These are phyloP conservation scores for Cerceris ruficornis DNA, from an alignment of 2,888 invertebrate genomes.

Conservation along the genomic window DNA sequence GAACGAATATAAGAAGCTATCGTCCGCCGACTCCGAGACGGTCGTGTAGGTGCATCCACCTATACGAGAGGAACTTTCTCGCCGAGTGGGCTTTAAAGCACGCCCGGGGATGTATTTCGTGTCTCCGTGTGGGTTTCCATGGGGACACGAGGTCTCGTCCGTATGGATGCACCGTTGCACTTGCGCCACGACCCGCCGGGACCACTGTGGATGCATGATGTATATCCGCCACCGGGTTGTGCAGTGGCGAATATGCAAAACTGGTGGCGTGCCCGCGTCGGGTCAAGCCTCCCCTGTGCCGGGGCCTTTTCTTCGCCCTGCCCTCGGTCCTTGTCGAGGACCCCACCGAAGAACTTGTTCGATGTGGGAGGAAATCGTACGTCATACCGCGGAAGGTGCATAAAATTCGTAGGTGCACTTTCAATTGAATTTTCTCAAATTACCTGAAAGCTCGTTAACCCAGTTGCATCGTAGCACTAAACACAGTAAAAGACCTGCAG, in stretches of 20 bases:
- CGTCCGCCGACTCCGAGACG: slow-evolving; percentile 42
- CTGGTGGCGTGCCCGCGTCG: slow-evolving; percentile 62
- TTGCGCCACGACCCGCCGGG: slow-evolving; percentile 66
- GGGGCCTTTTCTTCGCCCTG: slow-evolving; percentile 19
- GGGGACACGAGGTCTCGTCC: slow-evolving; percentile 29
- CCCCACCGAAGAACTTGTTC: slow-evolving; percentile 60
- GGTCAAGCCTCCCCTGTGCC: slow-evolving; percentile 69
- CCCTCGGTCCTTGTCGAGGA: slow-evolving; percentile 46
- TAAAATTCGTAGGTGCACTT: slow-evolving; percentile 23
- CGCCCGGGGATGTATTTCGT: slow-evolving; percentile 12
- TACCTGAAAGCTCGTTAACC: too few species aligned
- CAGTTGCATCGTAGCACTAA: too few species aligned
- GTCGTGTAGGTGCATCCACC: slow-evolving; percentile 30
- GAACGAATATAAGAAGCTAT: slow-evolving; percentile 57
- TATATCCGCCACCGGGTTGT: slow-evolving; percentile 77
- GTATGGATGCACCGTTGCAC: slow-evolving; percentile 63
- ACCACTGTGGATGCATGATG: slow-evolving; percentile 69
- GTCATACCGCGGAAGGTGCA: slow-evolving; percentile 62
- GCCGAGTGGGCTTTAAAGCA: neutral
- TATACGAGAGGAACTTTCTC: slow-evolving; percentile 12
- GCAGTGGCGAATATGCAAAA: slow-evolving; percentile 79
- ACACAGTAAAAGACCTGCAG: too few species aligned
- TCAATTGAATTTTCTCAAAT: neutral
- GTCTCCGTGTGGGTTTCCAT: slow-evolving; percentile 14
- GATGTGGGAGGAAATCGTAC: slow-evolving; percentile 70